phyloP scores from a whole-genome alignment of 2,113 vertebrate species.

The Kryptolebias marmoratus region DNA sequence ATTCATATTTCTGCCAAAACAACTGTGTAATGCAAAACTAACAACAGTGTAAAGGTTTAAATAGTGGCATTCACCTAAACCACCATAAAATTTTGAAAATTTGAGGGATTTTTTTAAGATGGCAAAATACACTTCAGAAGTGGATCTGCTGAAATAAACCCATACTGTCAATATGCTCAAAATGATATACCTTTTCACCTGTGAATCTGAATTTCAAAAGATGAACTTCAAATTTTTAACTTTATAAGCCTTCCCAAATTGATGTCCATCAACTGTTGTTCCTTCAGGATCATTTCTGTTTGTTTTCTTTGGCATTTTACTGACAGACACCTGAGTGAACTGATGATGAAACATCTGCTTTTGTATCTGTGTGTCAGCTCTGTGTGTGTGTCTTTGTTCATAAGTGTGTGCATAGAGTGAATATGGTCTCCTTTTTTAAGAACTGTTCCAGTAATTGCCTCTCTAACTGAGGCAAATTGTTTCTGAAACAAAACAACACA shows the following conservation, averaged over 20 bases:
- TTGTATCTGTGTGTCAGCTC: not conserved
- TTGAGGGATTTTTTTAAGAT: too few species aligned
- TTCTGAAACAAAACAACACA: slow-evolving; percentile 28
- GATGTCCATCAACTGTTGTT: not conserved
- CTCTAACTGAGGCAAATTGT: not conserved
- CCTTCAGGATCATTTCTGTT: not conserved
- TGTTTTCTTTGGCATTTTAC: not conserved
- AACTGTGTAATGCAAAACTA: too few species aligned
- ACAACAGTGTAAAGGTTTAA: too few species aligned
- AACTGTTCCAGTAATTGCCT: slow-evolving; percentile 29
- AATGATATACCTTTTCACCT: too few species aligned
- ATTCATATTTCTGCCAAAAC: too few species aligned
- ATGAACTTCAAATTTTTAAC: not conserved
- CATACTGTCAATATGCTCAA: too few species aligned
- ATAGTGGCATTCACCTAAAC: too few species aligned
- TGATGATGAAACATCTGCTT: not conserved
- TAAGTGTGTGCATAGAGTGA: not conserved
- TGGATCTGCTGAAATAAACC: too few species aligned
- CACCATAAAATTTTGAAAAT: too few species aligned
- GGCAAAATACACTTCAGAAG: too few species aligned
- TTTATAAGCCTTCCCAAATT: not conserved
- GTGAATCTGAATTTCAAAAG: not conserved
- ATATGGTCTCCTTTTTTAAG: slow-evolving; percentile 17
- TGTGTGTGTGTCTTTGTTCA: not conserved
- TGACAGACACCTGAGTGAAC: not conserved